phyloP scores from a whole-genome alignment of 1,140 invertebrate genomes.

The Microplitis mediator region DNA sequence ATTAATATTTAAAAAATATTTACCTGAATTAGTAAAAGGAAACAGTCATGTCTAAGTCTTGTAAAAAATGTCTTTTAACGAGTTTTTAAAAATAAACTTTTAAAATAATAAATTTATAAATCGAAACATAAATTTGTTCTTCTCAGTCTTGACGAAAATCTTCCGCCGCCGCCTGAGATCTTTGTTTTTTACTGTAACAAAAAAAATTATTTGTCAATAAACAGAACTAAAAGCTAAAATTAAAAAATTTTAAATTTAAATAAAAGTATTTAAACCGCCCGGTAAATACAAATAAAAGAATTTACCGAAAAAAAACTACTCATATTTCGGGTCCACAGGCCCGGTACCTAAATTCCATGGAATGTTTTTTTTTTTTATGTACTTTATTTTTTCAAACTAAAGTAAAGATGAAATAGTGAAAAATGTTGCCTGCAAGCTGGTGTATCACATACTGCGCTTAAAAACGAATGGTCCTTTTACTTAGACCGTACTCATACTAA shows the following conservation, averaged over 20 bases:
- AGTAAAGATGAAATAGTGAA: slow-evolving; percentile 3
- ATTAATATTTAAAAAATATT: too few species aligned
- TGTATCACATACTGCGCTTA: slow-evolving; percentile 30
- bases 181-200: slow-evolving; percentile 10
- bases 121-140: not conserved
- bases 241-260: too few species aligned
- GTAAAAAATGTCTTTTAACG: too few species aligned
- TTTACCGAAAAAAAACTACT: too few species aligned
- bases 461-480: slow-evolving; percentile 23
- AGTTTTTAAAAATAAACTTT: too few species aligned
- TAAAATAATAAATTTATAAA: too few species aligned
- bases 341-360: slow-evolving; percentile 13
- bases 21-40: too few species aligned
- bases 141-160: not conserved
- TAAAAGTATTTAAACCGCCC: too few species aligned
- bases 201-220: not conserved
- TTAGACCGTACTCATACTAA: not conserved
- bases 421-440: slow-evolving; percentile 18
- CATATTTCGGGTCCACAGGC: not conserved
- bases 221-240: too few species aligned
- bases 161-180: slow-evolving; percentile 12
- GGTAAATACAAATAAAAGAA: too few species aligned
- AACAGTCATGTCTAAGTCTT: too few species aligned
- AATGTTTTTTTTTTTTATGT: slow-evolving; percentile 2
- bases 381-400: not conserved